Base-by-base conservation (phyloP, 2,113 vertebrate genomes). In the Sceloporus tristichus region DNA sequence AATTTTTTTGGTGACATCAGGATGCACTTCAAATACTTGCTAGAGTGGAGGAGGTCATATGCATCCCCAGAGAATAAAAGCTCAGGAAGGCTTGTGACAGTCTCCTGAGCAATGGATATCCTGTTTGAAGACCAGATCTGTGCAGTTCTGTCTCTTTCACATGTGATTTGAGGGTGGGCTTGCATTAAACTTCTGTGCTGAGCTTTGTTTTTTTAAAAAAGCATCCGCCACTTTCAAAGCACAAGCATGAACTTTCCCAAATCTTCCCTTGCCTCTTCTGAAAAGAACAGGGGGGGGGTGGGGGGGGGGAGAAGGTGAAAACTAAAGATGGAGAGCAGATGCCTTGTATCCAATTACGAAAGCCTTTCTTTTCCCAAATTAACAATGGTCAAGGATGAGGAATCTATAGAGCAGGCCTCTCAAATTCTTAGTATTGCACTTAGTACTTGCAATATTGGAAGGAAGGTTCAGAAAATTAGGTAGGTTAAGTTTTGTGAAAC, bases 141-240 rank as follows among this genome's bases (percentile, higher is more conserved):
- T 11, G 87, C 87, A 92, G 91, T 59, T 95, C 91, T 94, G 92
- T 89, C 87, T 80, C 88, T 88, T 93, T 70, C 89, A 89, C 86
- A 91, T 84, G 1, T 79, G 78, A 68, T 70, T 86, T 65, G 56
- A 18, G 59, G 21, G 34, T 34, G 62, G 75, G 71, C 56, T 70
- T 88, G 89, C 91, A 1, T 78, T 19, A 19, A 88, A 85, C 81
- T 77, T 76, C 89, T 88, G 84, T 88, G 23, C 84, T 91, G 73
- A 23, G 9, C 5, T 59, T 90, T 91, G 29, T 25, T 29, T 56
- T 79, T 79, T 62, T 62, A 16, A 16, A 2, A 34, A 79, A 79
- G 78, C 18, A 19, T 34, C 16, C 19, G 19, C 21, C 90, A 87
- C 90, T 91, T 90, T 82, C 70, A 85, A 65, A 79, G 87, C 73